Conservation (phyloP, 2,797 vertebrate genomes). For the Chelmon rostratus region DNA sequence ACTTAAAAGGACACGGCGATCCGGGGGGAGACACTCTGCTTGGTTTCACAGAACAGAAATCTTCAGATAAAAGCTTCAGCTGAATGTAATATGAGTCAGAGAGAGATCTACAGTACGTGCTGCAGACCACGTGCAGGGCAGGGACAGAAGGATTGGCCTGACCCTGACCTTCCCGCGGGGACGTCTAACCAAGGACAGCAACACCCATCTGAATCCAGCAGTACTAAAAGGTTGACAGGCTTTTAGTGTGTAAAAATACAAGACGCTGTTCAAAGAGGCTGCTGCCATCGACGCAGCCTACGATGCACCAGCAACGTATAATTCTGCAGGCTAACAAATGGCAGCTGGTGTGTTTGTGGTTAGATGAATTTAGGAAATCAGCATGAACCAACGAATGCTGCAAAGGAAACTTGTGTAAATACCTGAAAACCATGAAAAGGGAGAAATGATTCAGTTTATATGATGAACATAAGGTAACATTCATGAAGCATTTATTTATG, state of each 20-base stretch:
- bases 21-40: neutral
- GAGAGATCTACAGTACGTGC: neutral
- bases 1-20: conserved; percentile 1
- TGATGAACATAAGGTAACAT: too few relatives aligned
- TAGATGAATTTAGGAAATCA: neutral
- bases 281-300: neutral
- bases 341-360: neutral
- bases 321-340: neutral
- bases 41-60: neutral
- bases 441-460: too few relatives aligned
- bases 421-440: neutral
- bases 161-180: conserved; percentile 45
- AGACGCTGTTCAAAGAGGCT: neutral
- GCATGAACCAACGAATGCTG: neutral
- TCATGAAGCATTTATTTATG: too few relatives aligned
- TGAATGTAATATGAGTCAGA: conserved; percentile 7
- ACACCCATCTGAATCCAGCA: conserved; percentile 22
- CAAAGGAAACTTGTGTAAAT: neutral
- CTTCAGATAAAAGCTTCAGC: conserved; percentile 19
- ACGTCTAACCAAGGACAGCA: conserved; percentile 23
- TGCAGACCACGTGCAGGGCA: neutral
- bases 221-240: conserved; percentile 35
- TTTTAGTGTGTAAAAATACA: conserved; percentile 33
- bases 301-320: neutral
- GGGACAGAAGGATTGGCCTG: conserved; percentile 23